A percentile compares a stretch with the other conserved stretches of the same genome.
These are phyloP conservation scores for Leptodactylus fallax DNA, from an alignment of 2,797 vertebrate genomes.

Conservation along the genomic window DNA sequence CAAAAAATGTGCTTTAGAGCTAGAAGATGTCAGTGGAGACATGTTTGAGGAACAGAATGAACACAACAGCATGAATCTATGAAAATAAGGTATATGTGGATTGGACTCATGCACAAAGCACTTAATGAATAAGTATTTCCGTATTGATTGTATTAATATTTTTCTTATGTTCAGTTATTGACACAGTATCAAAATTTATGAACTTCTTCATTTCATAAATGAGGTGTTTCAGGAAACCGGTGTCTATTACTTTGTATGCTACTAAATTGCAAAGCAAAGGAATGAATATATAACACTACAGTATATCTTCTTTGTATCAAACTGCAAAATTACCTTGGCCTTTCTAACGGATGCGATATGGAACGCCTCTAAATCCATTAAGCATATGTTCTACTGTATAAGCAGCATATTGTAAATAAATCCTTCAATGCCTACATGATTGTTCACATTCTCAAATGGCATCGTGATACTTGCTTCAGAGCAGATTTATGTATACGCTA, in stretches of 20 bases:
- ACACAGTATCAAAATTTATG: not conserved
- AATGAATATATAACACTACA: not conserved
- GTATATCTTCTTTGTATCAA: constrained; percentile 16
- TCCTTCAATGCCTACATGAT: constrained; percentile 20
- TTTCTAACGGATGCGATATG: not conserved
- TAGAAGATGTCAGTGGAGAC: not conserved
- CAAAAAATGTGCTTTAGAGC: not conserved
- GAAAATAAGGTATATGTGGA: not conserved
- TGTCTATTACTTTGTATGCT: not conserved
- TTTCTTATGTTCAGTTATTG: not conserved
- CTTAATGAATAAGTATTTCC: not conserved
- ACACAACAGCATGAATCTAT: constrained; percentile 8
- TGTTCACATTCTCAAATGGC: constrained; percentile 1
- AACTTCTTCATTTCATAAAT: not conserved
- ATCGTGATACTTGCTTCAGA: not conserved
- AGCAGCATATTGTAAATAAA: constrained; percentile 8
- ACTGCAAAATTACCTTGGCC: constrained; percentile 18
- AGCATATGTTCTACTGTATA: constrained; percentile 9
- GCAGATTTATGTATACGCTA: not conserved
- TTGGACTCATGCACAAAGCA: not conserved
- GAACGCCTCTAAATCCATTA: constrained; percentile 14
- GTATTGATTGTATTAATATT: no score
- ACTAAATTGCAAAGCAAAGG: not conserved
- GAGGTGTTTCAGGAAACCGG: not conserved
- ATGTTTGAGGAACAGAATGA: constrained; percentile 3